Conservation (phyloP, 2,888 invertebrate genomes). For the Scrobipalpa costella region DNA sequence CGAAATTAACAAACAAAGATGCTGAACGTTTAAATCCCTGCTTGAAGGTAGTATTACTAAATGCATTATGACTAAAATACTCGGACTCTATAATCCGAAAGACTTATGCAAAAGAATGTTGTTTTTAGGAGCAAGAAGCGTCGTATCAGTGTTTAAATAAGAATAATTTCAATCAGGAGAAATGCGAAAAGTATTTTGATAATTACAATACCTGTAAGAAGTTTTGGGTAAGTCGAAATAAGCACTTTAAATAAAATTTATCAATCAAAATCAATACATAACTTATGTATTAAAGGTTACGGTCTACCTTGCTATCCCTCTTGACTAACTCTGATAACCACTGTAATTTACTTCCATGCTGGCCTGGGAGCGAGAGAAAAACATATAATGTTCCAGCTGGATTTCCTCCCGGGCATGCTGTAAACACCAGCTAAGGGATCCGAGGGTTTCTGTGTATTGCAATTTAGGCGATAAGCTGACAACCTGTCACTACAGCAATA, state of each 20-base stretch:
- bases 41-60: conserved; percentile 52
- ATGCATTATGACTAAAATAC: neutral
- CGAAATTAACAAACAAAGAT: conserved; percentile 34
- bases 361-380: too few relatives aligned
- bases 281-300: too few relatives aligned
- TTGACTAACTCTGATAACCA: too few relatives aligned
- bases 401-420: too few relatives aligned
- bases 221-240: conserved; percentile 86
- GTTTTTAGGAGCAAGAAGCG: conserved; percentile 85
- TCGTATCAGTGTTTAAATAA: conserved; percentile 87
- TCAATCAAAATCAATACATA: too few relatives aligned
- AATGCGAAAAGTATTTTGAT: conserved; percentile 84
- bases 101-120: conserved; percentile 17
- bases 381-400: too few relatives aligned
- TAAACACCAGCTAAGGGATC: too few relatives aligned
- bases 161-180: conserved; percentile 83
- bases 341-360: too few relatives aligned
- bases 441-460: too few relatives aligned
- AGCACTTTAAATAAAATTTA: neutral
- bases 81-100: neutral
- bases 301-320: too few relatives aligned
- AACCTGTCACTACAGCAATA: too few relatives aligned
- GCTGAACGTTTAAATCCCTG: conserved; percentile 69
- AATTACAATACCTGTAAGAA: conserved; percentile 90
- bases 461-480: too few relatives aligned